Conservation (phyloP, 2,797 vertebrate genomes). For the Cryptoprocta ferox region DNA sequence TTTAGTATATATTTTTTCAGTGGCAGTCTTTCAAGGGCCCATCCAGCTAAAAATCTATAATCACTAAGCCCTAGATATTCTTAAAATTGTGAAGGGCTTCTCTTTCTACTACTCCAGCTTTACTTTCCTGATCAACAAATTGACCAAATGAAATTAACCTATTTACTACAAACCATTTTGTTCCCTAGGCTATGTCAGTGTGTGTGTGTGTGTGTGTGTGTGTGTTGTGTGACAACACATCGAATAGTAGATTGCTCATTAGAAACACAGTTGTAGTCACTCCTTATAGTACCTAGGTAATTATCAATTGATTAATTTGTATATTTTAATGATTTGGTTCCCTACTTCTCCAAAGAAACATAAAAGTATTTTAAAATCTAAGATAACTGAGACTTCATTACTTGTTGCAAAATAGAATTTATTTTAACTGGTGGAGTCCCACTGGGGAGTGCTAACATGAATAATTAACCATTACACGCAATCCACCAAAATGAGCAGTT, state of each 20-base stretch:
- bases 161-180: not conserved
- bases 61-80: not conserved
- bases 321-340: slow-evolving; percentile 63
- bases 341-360: slow-evolving; percentile 62
- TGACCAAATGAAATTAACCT: slow-evolving; percentile 10
- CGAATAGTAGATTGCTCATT: slow-evolving; percentile 30
- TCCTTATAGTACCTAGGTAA: not conserved
- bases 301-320: slow-evolving; percentile 68
- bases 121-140: slow-evolving; percentile 37
- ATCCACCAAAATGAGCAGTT: slow-evolving; percentile 66
- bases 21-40: not conserved
- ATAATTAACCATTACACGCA: slow-evolving; percentile 62
- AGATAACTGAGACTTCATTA: slow-evolving; percentile 67
- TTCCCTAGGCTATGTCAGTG: not conserved
- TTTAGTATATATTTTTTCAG: slow-evolving; percentile 29
- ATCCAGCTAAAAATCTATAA: slow-evolving; percentile 40
- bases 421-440: slow-evolving; percentile 62
- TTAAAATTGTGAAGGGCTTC: slow-evolving; percentile 1
- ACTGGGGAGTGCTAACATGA: slow-evolving; percentile 44
- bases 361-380: slow-evolving; percentile 58
- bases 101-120: not conserved
- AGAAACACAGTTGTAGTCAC: slow-evolving; percentile 17
- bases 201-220: not conserved
- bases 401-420: slow-evolving; percentile 68
- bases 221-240: not conserved